Percentiles rank a stretch among this genome's conserved stretches.
Evolutionary conservation across 2,888 invertebrate genomes (phyloP).

Genomic region (Caradrina clavipalpis): DNA sequence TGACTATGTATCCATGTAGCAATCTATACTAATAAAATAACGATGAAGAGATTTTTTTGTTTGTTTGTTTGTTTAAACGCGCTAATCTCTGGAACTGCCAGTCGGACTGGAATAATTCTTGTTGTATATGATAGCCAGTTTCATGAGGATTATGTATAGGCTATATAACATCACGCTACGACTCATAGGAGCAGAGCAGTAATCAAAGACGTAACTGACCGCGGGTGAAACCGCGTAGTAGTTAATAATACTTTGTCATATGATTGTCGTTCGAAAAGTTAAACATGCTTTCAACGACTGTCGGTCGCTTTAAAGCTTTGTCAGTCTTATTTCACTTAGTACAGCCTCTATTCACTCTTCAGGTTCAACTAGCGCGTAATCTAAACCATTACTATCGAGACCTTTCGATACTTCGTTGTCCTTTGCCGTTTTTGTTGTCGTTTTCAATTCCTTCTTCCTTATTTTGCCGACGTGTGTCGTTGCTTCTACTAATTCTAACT

Average conservation of each 20-base stretch:
- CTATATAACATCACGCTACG: too few relatives aligned
- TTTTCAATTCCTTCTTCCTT: slow-evolving; percentile 87
- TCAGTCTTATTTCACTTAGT: slow-evolving; percentile 80
- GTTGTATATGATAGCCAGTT: too few relatives aligned
- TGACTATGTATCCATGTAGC: slow-evolving; percentile 24
- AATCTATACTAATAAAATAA: slow-evolving; percentile 32
- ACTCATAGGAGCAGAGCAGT: too few relatives aligned
- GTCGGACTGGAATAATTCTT: too few relatives aligned
- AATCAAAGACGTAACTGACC: too few relatives aligned
- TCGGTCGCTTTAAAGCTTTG: slow-evolving; percentile 64
- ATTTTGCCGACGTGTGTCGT: slow-evolving; percentile 86
- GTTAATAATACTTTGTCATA: slow-evolving; percentile 39
- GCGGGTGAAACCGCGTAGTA: too few relatives aligned
- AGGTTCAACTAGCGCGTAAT: slow-evolving; percentile 77
- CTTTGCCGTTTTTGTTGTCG: slow-evolving; percentile 78
- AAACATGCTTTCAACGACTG: slow-evolving; percentile 54
- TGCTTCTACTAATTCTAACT: slow-evolving; percentile 78
- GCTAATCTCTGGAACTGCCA: too few relatives aligned
- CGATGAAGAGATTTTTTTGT: too few relatives aligned
- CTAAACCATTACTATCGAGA: slow-evolving; percentile 79
- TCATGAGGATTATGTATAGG: too few relatives aligned
- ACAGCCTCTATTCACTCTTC: slow-evolving; percentile 74
- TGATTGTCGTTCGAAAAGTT: slow-evolving; percentile 70
- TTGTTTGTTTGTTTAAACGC: too few relatives aligned
- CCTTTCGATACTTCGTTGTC: slow-evolving; percentile 87